Percentiles rank a stretch among this genome's conserved stretches.
Conservation (phyloP, 1,140 invertebrate genomes). For the Ceratosolen solmsi region DNA sequence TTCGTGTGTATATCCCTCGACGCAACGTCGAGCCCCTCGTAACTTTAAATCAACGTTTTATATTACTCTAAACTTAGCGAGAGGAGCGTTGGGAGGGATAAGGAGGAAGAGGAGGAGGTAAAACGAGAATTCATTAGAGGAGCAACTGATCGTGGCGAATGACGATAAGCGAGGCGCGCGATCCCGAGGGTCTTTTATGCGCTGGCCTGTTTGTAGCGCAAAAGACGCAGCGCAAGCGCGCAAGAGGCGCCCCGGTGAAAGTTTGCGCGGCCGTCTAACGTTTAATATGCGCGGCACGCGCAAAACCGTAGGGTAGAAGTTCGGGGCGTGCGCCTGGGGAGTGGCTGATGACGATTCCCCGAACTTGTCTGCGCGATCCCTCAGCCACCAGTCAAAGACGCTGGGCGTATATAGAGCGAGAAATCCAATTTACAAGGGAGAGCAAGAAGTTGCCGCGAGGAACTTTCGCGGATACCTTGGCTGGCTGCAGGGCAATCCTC, state of each 20-base stretch:
- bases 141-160: constrained; percentile 20
- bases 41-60: too few relatives aligned
- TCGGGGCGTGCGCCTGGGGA: background rate
- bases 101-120: too few relatives aligned
- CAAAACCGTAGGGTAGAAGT: constrained; percentile 1
- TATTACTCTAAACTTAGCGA: too few relatives aligned
- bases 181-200: background rate
- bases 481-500: background rate
- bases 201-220: too few relatives aligned
- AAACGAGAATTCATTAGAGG: constrained; percentile 37
- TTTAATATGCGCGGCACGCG: constrained; percentile 39
- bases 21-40: too few relatives aligned
- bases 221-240: background rate
- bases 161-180: background rate
- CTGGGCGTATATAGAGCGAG: constrained; percentile 2
- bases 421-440: constrained; percentile 47
- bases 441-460: constrained; percentile 4
- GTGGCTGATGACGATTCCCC: constrained; percentile 39
- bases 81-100: too few relatives aligned
- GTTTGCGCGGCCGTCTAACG: background rate
- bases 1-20: too few relatives aligned
- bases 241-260: background rate
- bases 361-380: constrained; percentile 29
- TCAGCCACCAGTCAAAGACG: constrained; percentile 7
- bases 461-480: constrained; percentile 8